A percentile compares a stretch with the other conserved stretches of the same genome.
Conservation (phyloP, 2,888 invertebrate genomes). For the Drosophila histrio region DNA sequence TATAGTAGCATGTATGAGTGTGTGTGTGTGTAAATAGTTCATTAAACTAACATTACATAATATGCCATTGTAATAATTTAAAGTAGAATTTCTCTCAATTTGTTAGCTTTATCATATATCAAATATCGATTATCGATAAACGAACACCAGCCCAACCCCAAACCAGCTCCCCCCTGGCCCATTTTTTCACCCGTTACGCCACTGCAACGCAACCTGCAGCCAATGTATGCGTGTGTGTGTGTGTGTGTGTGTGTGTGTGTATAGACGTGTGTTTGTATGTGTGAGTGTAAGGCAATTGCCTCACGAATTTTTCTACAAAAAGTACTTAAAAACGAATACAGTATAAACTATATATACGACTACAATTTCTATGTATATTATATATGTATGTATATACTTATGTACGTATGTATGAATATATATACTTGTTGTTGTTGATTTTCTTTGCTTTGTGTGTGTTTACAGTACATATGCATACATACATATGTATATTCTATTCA, state of each 20-base stretch:
- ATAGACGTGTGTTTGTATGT: constrained; percentile 16
- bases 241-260: constrained; percentile 16
- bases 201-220: constrained; percentile 39
- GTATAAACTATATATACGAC: constrained; percentile 62
- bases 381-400: constrained; percentile 29
- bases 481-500: constrained; percentile 47
- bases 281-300: constrained; percentile 28
- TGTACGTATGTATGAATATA: constrained; percentile 17
- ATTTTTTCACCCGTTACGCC: constrained; percentile 31
- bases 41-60: constrained; percentile 63
- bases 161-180: constrained; percentile 1
- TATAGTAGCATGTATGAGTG: constrained; percentile 12
- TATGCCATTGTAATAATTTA: constrained; percentile 56
- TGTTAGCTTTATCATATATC: constrained; percentile 28
- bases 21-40: constrained; percentile 26
- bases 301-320: constrained; percentile 58
- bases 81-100: constrained; percentile 47
- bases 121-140: constrained; percentile 10
- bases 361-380: constrained; percentile 35
- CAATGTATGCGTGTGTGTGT: constrained; percentile 11
- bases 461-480: constrained; percentile 23
- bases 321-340: constrained; percentile 48
- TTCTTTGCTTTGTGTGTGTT: constrained; percentile 27
- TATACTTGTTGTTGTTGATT: constrained; percentile 44
- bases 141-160: constrained; percentile 10